Conservation (phyloP, 1,140 invertebrate genomes). For the Portunus trituberculatus region DNA sequence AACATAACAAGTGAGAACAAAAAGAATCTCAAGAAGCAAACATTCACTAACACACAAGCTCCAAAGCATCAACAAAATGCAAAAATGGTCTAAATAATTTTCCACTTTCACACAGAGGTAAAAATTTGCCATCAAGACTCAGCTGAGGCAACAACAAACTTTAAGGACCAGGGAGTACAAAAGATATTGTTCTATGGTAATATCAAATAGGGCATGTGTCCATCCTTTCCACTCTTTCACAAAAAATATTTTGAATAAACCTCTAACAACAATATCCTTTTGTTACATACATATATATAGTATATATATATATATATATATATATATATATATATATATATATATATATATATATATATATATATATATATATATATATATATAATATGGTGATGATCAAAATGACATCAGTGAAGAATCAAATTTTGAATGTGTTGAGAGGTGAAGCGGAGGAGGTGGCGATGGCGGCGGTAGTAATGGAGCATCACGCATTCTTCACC, state of each 20-base stretch:
- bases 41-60: constrained; percentile 24
- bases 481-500: constrained; percentile 61
- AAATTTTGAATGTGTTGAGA: background rate
- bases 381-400: background rate
- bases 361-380: too few species aligned
- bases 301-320: too few species aligned
- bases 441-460: background rate
- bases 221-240: background rate
- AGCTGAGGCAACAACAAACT: background rate
- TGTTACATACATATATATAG: too few species aligned
- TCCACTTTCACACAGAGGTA: background rate
- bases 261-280: constrained; percentile 50
- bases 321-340: too few species aligned
- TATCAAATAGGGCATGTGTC: constrained; percentile 50
- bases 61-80: background rate
- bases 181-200: constrained; percentile 54
- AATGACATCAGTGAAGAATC: background rate
- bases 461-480: background rate
- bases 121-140: background rate
- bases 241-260: constrained; percentile 31
- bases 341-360: too few species aligned
- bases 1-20: background rate
- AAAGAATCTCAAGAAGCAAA: background rate
- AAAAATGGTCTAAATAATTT: background rate
- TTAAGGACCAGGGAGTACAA: constrained; percentile 23